Base-by-base conservation (phyloP, 1,140 invertebrate species). In the Pararge aegeria region DNA sequence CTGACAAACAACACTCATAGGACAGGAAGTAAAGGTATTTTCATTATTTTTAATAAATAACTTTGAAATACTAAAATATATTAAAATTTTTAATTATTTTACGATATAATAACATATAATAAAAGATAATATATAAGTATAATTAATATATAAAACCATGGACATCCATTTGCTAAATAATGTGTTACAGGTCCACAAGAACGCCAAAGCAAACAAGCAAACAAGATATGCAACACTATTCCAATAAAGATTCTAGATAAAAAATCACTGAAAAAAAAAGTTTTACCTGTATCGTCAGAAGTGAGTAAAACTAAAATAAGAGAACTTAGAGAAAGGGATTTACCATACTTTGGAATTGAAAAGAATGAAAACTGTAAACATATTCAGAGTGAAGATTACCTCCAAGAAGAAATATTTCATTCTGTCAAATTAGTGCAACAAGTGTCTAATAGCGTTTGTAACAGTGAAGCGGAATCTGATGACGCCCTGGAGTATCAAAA, bases 401-500 rank as follows among this genome's bases (percentile, higher is more conserved):
- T 69, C 19, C 58, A 69, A 58, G 73, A 82, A 57, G 68, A 82
- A 66, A 72, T 80, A 59, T 78, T 87, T 59, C 76, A 83, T 51
- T 86, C 83, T 12, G 83, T 81, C 9, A 80, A 76, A 64, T 60
- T 88, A 55, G 78, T 88, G 34, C 77, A 86, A 59, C 71, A 82
- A 76, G 66, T 78, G 53, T 80, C 87, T 20, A 86, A 75, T 53
- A 86, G 83, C 62, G 73, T 80, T 16, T 79, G 80, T 49, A 86
- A 81, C 20, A 89, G 87, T 55, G 87, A 87, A 68, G 73, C 72
- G 12, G 86, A 89, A 51, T 87, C 84, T 18, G 82, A 87, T 55
- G 84, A 87, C 21, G 59, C 63, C 6, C 75, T 73, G 5, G 82
- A 87, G 52, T 89, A 89, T 68, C 79, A 86, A 73, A 89, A 88